These are phyloP conservation scores for Leucopsar rothschildi DNA, from an alignment of 2,113 vertebrate genomes.

Conservation along the genomic window DNA sequence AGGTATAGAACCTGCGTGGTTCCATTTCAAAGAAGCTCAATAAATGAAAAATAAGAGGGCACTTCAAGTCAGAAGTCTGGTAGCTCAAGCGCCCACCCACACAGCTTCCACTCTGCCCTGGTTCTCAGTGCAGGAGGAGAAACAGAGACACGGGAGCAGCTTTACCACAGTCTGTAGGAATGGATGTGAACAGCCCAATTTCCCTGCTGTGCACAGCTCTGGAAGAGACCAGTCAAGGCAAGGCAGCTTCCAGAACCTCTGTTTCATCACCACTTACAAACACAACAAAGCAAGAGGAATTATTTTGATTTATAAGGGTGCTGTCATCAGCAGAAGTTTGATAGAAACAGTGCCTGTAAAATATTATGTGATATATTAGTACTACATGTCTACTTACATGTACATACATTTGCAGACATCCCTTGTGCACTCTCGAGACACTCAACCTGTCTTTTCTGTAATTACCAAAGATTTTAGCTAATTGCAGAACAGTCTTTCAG, in stretches of 20 bases:
- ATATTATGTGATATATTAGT: background rate
- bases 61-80: background rate
- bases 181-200: background rate
- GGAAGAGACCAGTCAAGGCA: background rate
- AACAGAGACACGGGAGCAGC: background rate
- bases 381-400: background rate
- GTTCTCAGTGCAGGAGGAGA: background rate
- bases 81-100: background rate
- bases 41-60: background rate
- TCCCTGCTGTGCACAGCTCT: background rate
- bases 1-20: background rate
- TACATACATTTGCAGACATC: background rate
- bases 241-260: background rate
- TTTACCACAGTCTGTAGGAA: background rate
- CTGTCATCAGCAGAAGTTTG: background rate
- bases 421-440: background rate
- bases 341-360: background rate
- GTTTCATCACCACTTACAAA: background rate
- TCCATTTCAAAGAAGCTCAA: background rate
- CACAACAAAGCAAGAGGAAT: background rate
- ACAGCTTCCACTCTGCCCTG: background rate
- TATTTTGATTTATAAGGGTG: background rate
- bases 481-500: background rate
- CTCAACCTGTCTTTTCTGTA: background rate
- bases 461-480: background rate